These are phyloP conservation scores for human (Homo sapiens) DNA, from an alignment of 2,113 vertebrate genomes.

Conservation along the genomic window DNA sequence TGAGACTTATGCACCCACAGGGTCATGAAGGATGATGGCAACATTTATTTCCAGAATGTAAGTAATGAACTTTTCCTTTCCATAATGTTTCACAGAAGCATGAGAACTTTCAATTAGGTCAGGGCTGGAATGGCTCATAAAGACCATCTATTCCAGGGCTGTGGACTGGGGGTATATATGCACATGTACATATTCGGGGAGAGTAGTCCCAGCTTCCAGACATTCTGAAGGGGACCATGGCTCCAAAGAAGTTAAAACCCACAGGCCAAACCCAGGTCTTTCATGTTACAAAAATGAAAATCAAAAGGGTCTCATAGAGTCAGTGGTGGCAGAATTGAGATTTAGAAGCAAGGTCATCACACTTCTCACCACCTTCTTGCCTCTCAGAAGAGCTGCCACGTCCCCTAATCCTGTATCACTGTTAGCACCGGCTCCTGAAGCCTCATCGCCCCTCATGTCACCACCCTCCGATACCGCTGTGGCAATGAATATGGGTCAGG, in stretches of 20 bases:
- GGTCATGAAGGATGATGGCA: not conserved
- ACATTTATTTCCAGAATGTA: not conserved
- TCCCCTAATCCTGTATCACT: not conserved
- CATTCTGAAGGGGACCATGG: not conserved
- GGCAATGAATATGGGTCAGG: not conserved
- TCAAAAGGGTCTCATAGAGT: not conserved
- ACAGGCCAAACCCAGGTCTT: not conserved
- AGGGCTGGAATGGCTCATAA: not conserved
- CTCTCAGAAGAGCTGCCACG: not conserved
- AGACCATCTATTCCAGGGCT: not conserved
- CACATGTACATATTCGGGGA: not conserved
- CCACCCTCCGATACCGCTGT: not conserved
- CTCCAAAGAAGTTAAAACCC: not conserved
- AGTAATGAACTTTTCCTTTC: not conserved
- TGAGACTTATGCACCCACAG: not conserved
- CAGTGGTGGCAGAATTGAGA: not conserved
- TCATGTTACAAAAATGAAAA: not conserved
- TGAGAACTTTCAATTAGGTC: not conserved
- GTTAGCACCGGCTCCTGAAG: not conserved
- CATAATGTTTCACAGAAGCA: not conserved
- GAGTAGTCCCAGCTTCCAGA: not conserved
- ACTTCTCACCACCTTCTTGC: not conserved
- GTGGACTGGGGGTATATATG: too few species aligned
- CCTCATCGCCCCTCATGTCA: not conserved
- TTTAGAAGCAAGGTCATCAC: not conserved